These are phyloP conservation scores for Monochamus saltuarius DNA, from an alignment of 1,140 invertebrate genomes.

Conservation along the genomic window DNA sequence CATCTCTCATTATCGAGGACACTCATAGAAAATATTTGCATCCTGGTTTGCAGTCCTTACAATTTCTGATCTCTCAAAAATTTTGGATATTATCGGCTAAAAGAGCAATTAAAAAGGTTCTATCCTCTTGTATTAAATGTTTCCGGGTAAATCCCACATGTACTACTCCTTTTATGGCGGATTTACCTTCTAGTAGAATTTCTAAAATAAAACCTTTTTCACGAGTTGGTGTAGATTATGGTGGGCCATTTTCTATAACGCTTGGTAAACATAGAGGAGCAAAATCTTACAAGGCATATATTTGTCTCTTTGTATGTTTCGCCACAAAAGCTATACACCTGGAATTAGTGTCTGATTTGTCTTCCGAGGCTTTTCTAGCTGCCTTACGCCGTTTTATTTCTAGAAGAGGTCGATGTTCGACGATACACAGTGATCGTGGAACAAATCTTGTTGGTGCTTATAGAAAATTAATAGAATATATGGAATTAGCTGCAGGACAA, in stretches of 20 bases:
- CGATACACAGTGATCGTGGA: background rate
- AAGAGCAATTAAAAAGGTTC: slow-evolving; percentile 1
- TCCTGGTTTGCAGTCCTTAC: slow-evolving; percentile 3
- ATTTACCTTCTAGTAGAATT: slow-evolving; percentile 11
- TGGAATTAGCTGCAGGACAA: background rate
- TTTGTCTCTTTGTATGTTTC: slow-evolving; percentile 1
- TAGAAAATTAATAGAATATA: background rate
- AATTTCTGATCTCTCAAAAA: slow-evolving; percentile 15
- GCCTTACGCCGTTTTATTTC: background rate
- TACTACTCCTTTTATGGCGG: slow-evolving; percentile 13
- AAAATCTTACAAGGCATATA: too few relatives aligned
- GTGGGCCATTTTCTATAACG: slow-evolving; percentile 16
- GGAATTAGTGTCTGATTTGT: slow-evolving; percentile 13
- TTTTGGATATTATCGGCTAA: slow-evolving; percentile 15
- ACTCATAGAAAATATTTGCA: slow-evolving; percentile 18
- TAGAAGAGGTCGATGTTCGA: background rate
- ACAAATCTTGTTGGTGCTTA: background rate
- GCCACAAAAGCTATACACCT: slow-evolving; percentile 14
- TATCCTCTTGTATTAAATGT: slow-evolving; percentile 6
- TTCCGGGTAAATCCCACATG: slow-evolving; percentile 4
- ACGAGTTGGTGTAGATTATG: slow-evolving; percentile 13
- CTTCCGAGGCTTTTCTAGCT: too few relatives aligned
- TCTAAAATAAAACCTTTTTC: slow-evolving; percentile 13
- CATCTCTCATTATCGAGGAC: slow-evolving; percentile 9
- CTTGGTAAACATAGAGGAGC: slow-evolving; percentile 5